Evolutionary conservation across 1,140 invertebrate species (phyloP).

Genomic region (Eriosoma lanigerum): DNA sequence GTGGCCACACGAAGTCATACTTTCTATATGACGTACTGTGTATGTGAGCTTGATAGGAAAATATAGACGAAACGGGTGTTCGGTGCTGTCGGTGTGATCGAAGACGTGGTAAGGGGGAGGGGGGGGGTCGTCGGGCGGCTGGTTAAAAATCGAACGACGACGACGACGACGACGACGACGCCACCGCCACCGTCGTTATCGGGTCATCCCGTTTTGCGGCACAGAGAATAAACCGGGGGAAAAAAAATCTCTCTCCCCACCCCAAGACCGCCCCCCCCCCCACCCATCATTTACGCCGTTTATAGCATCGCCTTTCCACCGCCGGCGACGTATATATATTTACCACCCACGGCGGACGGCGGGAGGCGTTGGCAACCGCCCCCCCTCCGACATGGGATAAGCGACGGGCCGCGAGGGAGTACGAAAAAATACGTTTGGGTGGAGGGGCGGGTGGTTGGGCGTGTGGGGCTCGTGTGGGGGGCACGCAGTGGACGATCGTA

Average conservation of each 20-base stretch:
- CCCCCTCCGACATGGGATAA: neutral
- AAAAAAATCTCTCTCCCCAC: constrained; percentile 22
- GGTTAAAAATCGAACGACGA: constrained; percentile 48
- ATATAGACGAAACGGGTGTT: too few species aligned
- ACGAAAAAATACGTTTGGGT: too few species aligned
- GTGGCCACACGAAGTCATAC: too few species aligned
- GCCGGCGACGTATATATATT: neutral
- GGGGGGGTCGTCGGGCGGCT: constrained; percentile 1
- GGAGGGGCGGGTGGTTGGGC: neutral
- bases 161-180: constrained; percentile 37
- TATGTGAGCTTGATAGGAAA: too few species aligned
- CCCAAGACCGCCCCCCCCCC: neutral
- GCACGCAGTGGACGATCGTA: constrained; percentile 5
- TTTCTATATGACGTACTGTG: too few species aligned
- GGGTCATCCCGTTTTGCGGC: constrained; percentile 51
- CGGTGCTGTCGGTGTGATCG: neutral
- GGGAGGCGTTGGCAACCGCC: constrained; percentile 24
- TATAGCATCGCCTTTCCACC: neutral
- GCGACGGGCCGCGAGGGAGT: too few species aligned
- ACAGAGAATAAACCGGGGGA: constrained; percentile 28
- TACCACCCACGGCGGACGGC: neutral
- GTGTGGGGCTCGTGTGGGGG: neutral
- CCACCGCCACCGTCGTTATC: constrained; percentile 29
- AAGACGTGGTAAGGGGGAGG: too few species aligned
- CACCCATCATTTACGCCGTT: neutral